Conservation (phyloP, 2,797 vertebrate genomes). For the Molossus alvarezi region DNA sequence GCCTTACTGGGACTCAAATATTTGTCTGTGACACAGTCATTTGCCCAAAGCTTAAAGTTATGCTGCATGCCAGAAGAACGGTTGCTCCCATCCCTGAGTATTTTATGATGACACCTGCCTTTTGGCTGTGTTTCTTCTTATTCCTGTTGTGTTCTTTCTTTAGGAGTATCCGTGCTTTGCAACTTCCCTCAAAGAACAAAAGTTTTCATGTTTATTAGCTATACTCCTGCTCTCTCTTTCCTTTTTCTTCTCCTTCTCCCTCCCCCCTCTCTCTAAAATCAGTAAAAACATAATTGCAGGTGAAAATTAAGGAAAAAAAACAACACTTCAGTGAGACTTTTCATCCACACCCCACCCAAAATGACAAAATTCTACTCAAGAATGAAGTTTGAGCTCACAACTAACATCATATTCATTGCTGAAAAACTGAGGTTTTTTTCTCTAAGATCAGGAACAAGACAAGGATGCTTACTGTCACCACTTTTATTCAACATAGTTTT, state of each 20-base stretch:
- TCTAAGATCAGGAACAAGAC: neutral
- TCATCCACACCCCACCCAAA: too few relatives aligned
- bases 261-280: too few relatives aligned
- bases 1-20: neutral
- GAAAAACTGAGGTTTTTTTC: too few relatives aligned
- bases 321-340: too few relatives aligned
- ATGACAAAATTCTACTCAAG: too few relatives aligned
- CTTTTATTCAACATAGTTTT: neutral
- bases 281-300: too few relatives aligned
- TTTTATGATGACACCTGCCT: neutral
- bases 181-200: neutral
- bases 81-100: neutral
- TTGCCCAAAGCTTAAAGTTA: constrained; percentile 22
- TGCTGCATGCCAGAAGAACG: neutral
- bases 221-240: neutral
- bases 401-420: neutral
- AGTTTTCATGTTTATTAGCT: neutral
- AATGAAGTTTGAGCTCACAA: neutral
- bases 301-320: too few relatives aligned
- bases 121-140: constrained; percentile 25
- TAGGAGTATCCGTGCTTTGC: neutral
- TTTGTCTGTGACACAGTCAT: neutral
- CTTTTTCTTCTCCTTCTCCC: too few relatives aligned
- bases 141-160: neutral
- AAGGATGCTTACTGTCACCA: neutral